Percentiles rank a stretch among this genome's conserved stretches.
These are phyloP conservation scores for Talpa occidentalis DNA, from an alignment of 2,113 vertebrate genomes.

Conservation along the genomic window DNA sequence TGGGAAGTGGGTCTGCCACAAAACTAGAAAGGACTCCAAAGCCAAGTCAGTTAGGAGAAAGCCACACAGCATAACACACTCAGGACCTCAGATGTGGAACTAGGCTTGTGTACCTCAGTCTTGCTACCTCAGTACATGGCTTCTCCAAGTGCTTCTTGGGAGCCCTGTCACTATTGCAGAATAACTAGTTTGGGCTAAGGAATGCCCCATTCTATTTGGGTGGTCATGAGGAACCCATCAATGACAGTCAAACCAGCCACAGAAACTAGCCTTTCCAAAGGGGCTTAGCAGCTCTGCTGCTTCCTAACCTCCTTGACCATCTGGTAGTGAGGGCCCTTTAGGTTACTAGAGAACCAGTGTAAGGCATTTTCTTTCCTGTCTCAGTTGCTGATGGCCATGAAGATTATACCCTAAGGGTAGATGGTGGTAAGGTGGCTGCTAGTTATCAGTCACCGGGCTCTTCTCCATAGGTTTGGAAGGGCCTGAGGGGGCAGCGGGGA, in stretches of 20 bases:
- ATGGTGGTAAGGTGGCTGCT: not conserved
- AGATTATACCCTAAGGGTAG: not conserved
- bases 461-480: not conserved
- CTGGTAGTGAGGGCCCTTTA: not conserved
- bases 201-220: not conserved
- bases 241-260: not conserved
- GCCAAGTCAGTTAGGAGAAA: not conserved
- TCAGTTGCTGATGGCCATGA: not conserved
- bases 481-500: not conserved
- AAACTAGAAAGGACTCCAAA: not conserved
- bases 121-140: not conserved
- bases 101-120: not conserved
- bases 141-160: not conserved
- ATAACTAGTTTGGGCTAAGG: not conserved
- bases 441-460: not conserved
- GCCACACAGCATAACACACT: not conserved
- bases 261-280: not conserved
- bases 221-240: not conserved
- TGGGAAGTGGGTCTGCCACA: not conserved
- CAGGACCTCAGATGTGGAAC: too few species aligned
- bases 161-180: not conserved
- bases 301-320: not conserved
- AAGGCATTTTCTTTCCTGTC: not conserved
- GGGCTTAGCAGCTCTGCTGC: too few species aligned
- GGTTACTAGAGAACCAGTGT: not conserved